A percentile compares a stretch with the other conserved stretches of the same genome.
Conservation (phyloP, 2,888 invertebrate genomes). For the Tetheella fluctuosa region DNA sequence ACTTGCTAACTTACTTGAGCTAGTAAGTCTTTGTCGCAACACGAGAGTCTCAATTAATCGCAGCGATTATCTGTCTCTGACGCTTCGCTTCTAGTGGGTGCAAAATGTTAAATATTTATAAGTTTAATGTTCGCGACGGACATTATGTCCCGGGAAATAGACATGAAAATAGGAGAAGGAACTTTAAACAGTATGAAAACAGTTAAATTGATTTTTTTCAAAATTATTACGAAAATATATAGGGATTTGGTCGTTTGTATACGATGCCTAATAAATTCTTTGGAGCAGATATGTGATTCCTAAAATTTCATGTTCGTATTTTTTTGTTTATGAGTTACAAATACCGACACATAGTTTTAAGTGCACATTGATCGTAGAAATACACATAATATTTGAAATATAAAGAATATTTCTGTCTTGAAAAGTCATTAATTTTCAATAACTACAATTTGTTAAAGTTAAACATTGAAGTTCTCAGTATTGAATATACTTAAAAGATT, state of each 20-base stretch:
- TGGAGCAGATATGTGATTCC: no score
- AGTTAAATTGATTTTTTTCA: neutral
- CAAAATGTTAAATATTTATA: conserved; percentile 6
- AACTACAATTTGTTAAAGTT: neutral
- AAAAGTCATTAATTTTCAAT: neutral
- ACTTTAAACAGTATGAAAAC: neutral
- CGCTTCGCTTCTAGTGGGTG: neutral
- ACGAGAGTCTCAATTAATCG: conserved; percentile 12
- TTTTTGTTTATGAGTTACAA: no score
- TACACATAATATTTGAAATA: no score
- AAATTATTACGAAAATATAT: neutral
- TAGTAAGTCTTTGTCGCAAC: conserved; percentile 10
- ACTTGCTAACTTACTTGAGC: conserved; percentile 5
- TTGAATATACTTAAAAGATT: neutral
- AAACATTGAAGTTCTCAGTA: neutral
- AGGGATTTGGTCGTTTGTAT: no score
- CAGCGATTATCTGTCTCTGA: conserved; percentile 7
- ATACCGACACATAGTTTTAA: no score
- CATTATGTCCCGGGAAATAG: neutral
- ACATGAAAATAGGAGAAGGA: neutral
- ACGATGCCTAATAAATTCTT: no score
- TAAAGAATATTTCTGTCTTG: no score
- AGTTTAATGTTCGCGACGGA: conserved; percentile 4
- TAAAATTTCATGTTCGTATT: no score
- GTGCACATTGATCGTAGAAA: no score